Evolutionary conservation across 1,140 invertebrate genomes (phyloP).

Genomic region (Heliothis subflexa): DNA sequence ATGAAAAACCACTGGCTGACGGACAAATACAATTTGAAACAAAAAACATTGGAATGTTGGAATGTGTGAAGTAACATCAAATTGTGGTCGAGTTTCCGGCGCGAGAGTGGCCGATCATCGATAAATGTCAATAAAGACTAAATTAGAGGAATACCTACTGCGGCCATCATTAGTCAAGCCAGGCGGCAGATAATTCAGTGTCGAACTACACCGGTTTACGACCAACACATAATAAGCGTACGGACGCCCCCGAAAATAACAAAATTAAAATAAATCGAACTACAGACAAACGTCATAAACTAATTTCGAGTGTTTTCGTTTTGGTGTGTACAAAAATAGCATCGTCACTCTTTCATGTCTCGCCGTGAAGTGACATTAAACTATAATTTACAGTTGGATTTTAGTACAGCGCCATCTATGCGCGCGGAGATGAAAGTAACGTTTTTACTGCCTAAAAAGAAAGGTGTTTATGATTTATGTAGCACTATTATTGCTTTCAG

Average conservation of each 20-base stretch:
- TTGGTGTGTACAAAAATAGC: constrained; percentile 82
- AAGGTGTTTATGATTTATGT: constrained; percentile 74
- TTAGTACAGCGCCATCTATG: constrained; percentile 76
- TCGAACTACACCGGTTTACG: constrained; percentile 72
- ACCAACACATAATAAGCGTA: constrained; percentile 76
- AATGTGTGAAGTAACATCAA: constrained; percentile 13
- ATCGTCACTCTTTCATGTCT: constrained; percentile 84
- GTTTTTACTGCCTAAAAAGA: constrained; percentile 66
- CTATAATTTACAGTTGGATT: constrained; percentile 70
- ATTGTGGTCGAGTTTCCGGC: constrained; percentile 11
- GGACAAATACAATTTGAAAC: background rate
- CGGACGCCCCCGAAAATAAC: constrained; percentile 77
- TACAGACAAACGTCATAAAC: constrained; percentile 85
- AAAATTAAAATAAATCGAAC: constrained; percentile 86
- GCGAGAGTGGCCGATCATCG: constrained; percentile 48
- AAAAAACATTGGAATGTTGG: background rate
- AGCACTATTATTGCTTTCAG: constrained; percentile 57
- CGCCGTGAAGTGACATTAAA: constrained; percentile 80
- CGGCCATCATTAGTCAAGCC: constrained; percentile 65
- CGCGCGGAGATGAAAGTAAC: constrained; percentile 66
- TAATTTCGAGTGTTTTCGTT: constrained; percentile 85
- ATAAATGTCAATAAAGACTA: constrained; percentile 65
- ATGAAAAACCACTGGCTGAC: background rate
- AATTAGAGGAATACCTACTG: constrained; percentile 51
- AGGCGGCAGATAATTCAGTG: constrained; percentile 71